phyloP scores from a whole-genome alignment of 2,113 vertebrate species.

The Ceratotherium simum region DNA sequence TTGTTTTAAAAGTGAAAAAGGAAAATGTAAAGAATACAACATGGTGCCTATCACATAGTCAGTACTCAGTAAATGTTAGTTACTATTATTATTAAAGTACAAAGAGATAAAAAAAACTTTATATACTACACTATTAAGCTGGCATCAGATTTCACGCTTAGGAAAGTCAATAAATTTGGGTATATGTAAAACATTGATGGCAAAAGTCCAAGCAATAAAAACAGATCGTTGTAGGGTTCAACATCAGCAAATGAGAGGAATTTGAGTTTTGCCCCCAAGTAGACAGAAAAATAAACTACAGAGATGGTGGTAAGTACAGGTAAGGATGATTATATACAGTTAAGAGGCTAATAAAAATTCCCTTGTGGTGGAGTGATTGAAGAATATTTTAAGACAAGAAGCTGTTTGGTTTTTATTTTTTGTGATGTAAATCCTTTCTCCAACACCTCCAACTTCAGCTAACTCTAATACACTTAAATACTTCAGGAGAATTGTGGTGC shows the following conservation, averaged over 20 bases:
- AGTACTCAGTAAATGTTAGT: background rate
- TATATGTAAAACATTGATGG: background rate
- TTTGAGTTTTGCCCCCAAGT: background rate
- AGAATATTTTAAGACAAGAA: constrained; percentile 30
- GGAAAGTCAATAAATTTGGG: background rate
- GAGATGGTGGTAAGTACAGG: background rate
- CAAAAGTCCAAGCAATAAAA: background rate
- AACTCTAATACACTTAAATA: background rate
- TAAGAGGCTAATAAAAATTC: constrained; percentile 2
- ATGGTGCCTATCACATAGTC: background rate
- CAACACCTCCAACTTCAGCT: background rate
- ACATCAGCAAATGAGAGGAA: background rate
- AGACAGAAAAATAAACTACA: background rate
- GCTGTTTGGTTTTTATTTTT: background rate
- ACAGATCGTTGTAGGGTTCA: background rate
- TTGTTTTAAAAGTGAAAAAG: background rate
- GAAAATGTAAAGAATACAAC: background rate
- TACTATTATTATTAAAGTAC: constrained; percentile 1
- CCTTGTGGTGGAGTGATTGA: background rate
- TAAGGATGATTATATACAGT: background rate
- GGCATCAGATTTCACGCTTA: background rate
- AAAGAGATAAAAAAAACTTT: background rate
- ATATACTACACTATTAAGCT: background rate
- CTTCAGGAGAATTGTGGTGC: background rate
- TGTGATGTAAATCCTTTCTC: background rate